Conservation (phyloP, 2,797 vertebrate genomes). For the Chanos chanos region DNA sequence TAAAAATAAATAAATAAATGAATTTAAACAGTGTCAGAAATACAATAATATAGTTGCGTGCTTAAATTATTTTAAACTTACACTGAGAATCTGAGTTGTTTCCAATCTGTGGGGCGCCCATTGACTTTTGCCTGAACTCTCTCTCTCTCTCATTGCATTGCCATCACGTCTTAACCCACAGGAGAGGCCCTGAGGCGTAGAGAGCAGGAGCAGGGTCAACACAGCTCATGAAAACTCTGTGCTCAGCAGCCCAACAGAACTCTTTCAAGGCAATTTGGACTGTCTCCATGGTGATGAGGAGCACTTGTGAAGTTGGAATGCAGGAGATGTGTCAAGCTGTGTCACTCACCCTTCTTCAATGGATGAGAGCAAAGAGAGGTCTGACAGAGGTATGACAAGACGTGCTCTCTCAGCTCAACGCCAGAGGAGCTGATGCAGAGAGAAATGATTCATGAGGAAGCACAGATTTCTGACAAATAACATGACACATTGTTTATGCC, state of each 20-base stretch:
- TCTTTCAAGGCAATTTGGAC: conserved; percentile 47
- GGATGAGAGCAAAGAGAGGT: conserved; percentile 38
- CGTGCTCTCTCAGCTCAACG: conserved; percentile 6
- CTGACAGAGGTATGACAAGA: conserved; percentile 45
- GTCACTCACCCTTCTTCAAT: conserved; percentile 15
- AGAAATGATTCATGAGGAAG: conserved; percentile 21
- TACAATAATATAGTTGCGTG: too few relatives aligned
- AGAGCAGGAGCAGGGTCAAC: conserved; percentile 33
- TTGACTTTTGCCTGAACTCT: conserved; percentile 65
- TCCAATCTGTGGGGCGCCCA: conserved; percentile 21
- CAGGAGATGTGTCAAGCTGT: conserved; percentile 3
- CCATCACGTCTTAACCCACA: conserved; percentile 7
- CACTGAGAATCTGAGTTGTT: neutral
- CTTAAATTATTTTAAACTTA: too few relatives aligned
- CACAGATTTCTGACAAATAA: conserved; percentile 12
- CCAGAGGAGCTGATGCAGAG: neutral
- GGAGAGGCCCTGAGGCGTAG: conserved; percentile 7
- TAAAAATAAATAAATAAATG: too few relatives aligned
- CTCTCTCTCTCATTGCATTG: conserved; percentile 56
- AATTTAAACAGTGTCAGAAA: too few relatives aligned
- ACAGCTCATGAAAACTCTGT: conserved; percentile 25
- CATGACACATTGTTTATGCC: neutral
- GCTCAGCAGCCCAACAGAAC: conserved; percentile 48
- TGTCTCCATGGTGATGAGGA: conserved; percentile 20
- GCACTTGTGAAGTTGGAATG: conserved; percentile 1